These are phyloP conservation scores for Micrastur ruficollis DNA, from an alignment of 2,797 vertebrate genomes.

Conservation along the genomic window DNA sequence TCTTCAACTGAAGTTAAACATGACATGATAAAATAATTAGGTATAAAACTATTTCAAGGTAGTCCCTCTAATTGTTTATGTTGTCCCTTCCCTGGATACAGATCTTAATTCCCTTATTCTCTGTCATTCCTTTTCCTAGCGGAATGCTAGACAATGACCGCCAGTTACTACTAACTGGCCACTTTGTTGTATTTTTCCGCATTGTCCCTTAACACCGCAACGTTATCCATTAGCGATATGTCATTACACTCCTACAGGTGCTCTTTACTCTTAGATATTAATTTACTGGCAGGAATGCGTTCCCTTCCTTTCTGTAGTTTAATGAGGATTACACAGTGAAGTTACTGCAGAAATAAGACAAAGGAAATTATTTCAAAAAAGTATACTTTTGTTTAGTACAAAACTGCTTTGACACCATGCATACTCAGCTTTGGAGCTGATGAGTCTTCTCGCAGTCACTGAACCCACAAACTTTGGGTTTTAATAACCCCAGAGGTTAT, in stretches of 20 bases:
- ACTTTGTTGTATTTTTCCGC: not conserved
- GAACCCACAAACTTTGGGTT: not conserved
- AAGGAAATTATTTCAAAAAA: not conserved
- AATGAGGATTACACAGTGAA: not conserved
- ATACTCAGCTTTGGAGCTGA: not conserved
- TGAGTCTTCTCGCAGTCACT: not conserved
- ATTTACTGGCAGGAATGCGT: not conserved
- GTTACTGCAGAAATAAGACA: not conserved
- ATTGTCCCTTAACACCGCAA: not conserved
- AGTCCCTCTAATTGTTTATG: not conserved
- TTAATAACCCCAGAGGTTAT: not conserved
- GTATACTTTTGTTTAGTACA: not conserved
- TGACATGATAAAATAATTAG: not conserved
- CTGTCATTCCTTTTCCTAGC: not conserved
- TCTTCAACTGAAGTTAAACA: not conserved
- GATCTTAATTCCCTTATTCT: not conserved
- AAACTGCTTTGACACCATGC: not conserved
- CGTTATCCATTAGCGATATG: not conserved
- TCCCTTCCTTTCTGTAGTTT: not conserved
- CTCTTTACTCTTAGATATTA: not conserved
- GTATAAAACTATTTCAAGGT: not conserved
- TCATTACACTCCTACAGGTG: not conserved
- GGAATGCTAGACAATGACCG: not conserved
- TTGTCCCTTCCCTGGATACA: not conserved
- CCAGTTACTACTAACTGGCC: not conserved